These are phyloP conservation scores for Urocolius indicus DNA, from an alignment of 2,113 vertebrate species.

Conservation along the genomic window DNA sequence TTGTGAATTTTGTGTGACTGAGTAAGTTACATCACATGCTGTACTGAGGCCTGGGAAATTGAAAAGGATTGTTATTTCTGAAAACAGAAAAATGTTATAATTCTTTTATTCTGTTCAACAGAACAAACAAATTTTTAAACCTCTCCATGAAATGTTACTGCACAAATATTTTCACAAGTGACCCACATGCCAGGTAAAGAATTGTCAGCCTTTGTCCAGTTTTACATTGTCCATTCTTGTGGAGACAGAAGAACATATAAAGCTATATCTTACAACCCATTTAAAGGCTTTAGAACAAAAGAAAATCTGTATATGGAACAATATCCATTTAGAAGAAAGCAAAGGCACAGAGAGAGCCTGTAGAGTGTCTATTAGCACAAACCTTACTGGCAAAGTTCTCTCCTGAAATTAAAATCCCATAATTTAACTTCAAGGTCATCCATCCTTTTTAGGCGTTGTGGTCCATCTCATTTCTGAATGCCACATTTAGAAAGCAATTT, in stretches of 20 bases:
- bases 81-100: slow-evolving; percentile 66
- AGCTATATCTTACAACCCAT: not conserved
- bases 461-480: slow-evolving; percentile 22
- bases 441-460: slow-evolving; percentile 12
- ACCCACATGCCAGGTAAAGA: slow-evolving; percentile 19
- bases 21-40: not conserved
- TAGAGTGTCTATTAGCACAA: not conserved
- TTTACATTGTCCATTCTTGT: not conserved
- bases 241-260: not conserved
- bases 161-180: slow-evolving; percentile 64
- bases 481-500: slow-evolving; percentile 57
- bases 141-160: slow-evolving; percentile 26
- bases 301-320: not conserved
- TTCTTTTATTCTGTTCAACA: slow-evolving; percentile 50
- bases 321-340: not conserved
- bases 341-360: not conserved
- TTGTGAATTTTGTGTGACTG: not conserved
- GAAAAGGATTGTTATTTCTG: slow-evolving; percentile 45
- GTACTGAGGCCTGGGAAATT: slow-evolving; percentile 27
- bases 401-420: slow-evolving; percentile 6
- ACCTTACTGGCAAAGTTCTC: not conserved
- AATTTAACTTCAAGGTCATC: not conserved
- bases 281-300: not conserved
- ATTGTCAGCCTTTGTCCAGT: not conserved
- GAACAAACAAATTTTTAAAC: slow-evolving; percentile 56